Conservation (phyloP, 2,797 vertebrate species). For the Bufotes viridis region DNA sequence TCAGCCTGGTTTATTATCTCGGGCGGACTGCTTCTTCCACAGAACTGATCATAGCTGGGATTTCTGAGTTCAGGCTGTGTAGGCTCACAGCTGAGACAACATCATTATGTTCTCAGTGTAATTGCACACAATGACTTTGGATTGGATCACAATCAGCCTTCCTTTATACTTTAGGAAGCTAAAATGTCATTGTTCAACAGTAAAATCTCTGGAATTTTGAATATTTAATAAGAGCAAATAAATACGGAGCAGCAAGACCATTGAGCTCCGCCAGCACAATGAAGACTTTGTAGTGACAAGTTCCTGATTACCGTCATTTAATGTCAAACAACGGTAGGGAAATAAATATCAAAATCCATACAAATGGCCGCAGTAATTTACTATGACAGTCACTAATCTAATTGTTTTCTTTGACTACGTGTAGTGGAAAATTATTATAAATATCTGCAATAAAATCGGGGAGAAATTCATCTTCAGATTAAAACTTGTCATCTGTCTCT, state of each 20-base stretch:
- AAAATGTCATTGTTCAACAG: conserved; percentile 35
- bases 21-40: neutral
- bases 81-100: conserved; percentile 53
- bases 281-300: neutral
- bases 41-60: conserved; percentile 14
- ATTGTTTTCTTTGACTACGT: conserved; percentile 41
- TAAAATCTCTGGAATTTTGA: neutral
- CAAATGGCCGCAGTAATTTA: conserved; percentile 31
- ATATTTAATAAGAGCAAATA: conserved; percentile 2
- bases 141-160: conserved; percentile 51
- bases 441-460: conserved; percentile 30
- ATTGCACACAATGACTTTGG: conserved; percentile 57
- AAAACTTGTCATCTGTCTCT: conserved; percentile 42
- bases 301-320: conserved; percentile 20
- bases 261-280: neutral
- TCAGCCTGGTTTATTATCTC: neutral
- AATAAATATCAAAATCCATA: conserved; percentile 33
- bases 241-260: neutral
- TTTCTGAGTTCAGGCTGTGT: neutral
- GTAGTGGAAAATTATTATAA: conserved; percentile 44
- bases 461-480: conserved; percentile 49
- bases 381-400: conserved; percentile 35
- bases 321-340: conserved; percentile 20
- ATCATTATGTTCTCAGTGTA: conserved; percentile 44
- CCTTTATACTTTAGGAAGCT: conserved; percentile 42